Conservation (phyloP, 2,888 invertebrate species). For the Esperia sulphurella region DNA sequence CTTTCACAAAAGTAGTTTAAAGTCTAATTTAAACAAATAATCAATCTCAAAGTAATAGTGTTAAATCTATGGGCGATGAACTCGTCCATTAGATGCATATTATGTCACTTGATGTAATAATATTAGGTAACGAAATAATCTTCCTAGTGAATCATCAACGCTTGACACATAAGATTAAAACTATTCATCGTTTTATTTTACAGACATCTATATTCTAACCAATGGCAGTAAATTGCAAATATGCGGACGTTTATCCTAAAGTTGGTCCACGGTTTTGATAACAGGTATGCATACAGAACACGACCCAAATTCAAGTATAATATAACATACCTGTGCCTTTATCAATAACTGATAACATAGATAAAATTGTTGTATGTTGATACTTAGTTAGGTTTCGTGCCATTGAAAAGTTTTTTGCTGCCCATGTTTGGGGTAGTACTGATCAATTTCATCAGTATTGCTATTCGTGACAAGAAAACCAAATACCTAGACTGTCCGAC, state of each 20-base stretch:
- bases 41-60: no score
- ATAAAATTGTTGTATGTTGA: conserved; percentile 62
- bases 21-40: no score
- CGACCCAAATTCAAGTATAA: conserved; percentile 64
- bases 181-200: background rate
- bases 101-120: no score
- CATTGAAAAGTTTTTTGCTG: conserved; percentile 13
- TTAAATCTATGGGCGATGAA: no score
- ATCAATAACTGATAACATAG: conserved; percentile 69
- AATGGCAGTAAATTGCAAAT: background rate
- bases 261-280: conserved; percentile 22
- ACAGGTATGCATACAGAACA: conserved; percentile 36
- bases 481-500: conserved; percentile 12
- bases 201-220: background rate
- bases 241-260: conserved; percentile 6
- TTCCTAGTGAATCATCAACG: background rate
- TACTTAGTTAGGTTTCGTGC: conserved; percentile 29
- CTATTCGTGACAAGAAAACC: conserved; percentile 39
- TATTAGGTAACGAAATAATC: no score
- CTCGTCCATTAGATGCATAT: no score
- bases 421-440: conserved; percentile 9
- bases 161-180: background rate
- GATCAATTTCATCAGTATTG: conserved; percentile 15
- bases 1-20: no score
- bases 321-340: conserved; percentile 45